These are phyloP conservation scores for Anguilla megastoma DNA, from an alignment of 2,797 vertebrate species.

Conservation along the genomic window DNA sequence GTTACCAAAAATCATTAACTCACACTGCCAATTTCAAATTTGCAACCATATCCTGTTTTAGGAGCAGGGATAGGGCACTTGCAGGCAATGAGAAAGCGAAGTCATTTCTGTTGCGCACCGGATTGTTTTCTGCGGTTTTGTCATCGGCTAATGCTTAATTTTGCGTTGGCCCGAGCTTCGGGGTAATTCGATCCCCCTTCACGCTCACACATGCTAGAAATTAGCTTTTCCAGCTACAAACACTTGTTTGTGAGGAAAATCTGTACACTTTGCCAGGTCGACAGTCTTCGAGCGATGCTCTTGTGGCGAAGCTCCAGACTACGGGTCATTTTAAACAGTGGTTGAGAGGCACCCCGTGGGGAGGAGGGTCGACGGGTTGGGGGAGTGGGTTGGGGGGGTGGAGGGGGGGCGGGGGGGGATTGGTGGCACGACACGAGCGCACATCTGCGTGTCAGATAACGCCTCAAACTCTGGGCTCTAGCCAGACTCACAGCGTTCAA, in stretches of 20 bases:
- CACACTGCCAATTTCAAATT: background rate
- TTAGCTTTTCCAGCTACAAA: background rate
- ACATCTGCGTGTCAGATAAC: constrained; percentile 13
- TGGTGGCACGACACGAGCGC: background rate
- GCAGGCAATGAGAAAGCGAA: background rate
- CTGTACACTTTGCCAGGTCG: background rate
- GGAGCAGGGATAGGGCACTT: background rate
- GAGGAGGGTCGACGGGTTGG: background rate
- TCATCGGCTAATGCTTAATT: constrained; percentile 15
- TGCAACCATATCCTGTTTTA: background rate
- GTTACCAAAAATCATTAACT: background rate
- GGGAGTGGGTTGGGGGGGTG: no score
- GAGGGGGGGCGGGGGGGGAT: background rate
- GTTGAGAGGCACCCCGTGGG: background rate
- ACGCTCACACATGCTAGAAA: constrained; percentile 13
- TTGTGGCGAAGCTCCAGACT: background rate
- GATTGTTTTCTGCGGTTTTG: background rate
- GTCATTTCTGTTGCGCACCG: background rate
- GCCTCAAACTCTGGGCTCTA: background rate
- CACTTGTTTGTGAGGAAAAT: constrained; percentile 9
- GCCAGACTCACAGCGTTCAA: background rate
- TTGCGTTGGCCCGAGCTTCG: background rate
- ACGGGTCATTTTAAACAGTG: background rate
- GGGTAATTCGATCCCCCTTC: background rate
- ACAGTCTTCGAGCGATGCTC: background rate